These are phyloP conservation scores for Aphis craccivora DNA, from an alignment of 1,140 invertebrate species.

Conservation along the genomic window DNA sequence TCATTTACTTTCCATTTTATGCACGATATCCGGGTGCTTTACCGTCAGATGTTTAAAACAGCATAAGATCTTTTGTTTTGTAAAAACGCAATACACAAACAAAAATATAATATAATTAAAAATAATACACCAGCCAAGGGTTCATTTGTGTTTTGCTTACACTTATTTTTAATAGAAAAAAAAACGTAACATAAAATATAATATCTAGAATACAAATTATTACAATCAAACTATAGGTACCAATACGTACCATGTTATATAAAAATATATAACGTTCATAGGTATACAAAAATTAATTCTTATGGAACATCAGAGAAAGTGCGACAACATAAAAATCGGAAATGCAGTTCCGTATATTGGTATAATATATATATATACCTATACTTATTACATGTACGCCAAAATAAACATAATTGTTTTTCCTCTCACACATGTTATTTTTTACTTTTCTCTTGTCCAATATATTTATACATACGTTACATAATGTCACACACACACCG, in stretches of 20 bases:
- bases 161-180: not conserved
- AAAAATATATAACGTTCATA: not conserved
- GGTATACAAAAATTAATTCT: not conserved
- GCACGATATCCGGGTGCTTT: slow-evolving; percentile 39
- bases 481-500: slow-evolving; percentile 35
- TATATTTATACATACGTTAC: not conserved
- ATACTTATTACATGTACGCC: not conserved
- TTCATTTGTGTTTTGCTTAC: not conserved
- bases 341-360: not conserved
- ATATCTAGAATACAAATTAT: not conserved
- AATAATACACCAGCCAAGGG: not conserved
- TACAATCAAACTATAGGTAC: not conserved
- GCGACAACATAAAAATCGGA: slow-evolving; percentile 35
- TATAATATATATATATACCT: no score
- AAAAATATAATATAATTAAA: not conserved
- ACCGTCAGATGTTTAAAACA: slow-evolving; percentile 8
- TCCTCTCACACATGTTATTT: slow-evolving; percentile 10
- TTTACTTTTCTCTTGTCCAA: slow-evolving; percentile 33
- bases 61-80: not conserved
- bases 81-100: not conserved
- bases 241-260: not conserved
- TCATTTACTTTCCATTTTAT: slow-evolving; percentile 49
- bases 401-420: slow-evolving; percentile 35
- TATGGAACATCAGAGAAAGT: slow-evolving; percentile 27
- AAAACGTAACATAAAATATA: not conserved